Evolutionary conservation across 2,113 vertebrate genomes (phyloP).

Genomic region (Nettapus auritus): DNA sequence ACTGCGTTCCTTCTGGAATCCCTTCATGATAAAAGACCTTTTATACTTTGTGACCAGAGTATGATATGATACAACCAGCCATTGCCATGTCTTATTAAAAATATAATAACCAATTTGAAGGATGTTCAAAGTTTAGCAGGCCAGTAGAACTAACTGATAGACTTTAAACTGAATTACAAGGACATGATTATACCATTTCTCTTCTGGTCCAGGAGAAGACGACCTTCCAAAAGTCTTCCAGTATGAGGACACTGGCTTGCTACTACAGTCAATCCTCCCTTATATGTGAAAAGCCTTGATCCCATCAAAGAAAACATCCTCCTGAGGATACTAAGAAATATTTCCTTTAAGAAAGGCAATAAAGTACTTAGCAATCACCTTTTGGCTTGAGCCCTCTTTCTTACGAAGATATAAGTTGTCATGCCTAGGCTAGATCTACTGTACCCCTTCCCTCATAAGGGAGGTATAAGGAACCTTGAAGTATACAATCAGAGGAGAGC

Average conservation of each 20-base stretch:
- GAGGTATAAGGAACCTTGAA: background rate
- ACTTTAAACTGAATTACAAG: background rate
- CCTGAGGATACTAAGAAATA: background rate
- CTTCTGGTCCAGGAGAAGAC: background rate
- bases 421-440: background rate
- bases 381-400: background rate
- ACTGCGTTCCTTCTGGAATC: background rate
- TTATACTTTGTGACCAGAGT: background rate
- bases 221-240: background rate
- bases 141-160: background rate
- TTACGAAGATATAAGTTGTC: background rate
- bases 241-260: background rate
- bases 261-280: background rate
- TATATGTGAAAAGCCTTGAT: background rate
- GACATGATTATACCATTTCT: background rate
- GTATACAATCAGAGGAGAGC: background rate
- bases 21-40: background rate
- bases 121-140: background rate
- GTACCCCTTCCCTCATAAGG: background rate
- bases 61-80: background rate
- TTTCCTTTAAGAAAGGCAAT: background rate
- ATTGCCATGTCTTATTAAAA: background rate
- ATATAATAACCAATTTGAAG: background rate
- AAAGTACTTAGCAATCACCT: background rate
- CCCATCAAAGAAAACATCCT: background rate